A percentile compares a stretch with the other conserved stretches of the same genome.
phyloP scores from a whole-genome alignment of 2,797 vertebrate species.

The Columba guinea region DNA sequence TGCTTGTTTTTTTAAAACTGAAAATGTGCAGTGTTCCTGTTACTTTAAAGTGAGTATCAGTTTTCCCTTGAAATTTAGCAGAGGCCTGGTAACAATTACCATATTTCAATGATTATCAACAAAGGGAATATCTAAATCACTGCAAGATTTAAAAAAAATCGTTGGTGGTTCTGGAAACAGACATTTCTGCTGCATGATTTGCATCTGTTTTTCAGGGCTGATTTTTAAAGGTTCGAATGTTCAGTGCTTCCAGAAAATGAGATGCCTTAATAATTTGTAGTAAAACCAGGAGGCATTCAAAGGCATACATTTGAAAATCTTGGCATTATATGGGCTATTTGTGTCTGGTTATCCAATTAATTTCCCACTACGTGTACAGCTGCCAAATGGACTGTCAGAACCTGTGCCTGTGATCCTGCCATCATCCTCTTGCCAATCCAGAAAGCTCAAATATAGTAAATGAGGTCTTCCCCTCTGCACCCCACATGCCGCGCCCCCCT shows the following conservation, averaged over 20 bases:
- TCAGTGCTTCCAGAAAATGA: background rate
- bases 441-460: background rate
- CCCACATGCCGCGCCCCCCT: no score
- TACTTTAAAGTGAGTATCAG: slow-evolving; percentile 14
- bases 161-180: background rate
- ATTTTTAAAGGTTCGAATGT: background rate
- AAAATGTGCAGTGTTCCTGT: slow-evolving; percentile 2
- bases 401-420: background rate
- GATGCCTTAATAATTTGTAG: background rate
- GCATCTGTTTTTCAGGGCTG: background rate
- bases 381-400: background rate
- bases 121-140: slow-evolving; percentile 21
- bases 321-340: background rate
- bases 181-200: background rate
- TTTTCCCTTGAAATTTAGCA: slow-evolving; percentile 37
- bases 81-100: slow-evolving; percentile 33
- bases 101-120: slow-evolving; percentile 42
- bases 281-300: background rate
- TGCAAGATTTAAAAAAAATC: background rate
- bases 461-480: background rate
- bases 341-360: background rate
- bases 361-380: background rate
- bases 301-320: background rate
- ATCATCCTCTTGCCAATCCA: background rate
- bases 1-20: background rate